A percentile compares a stretch with the other conserved stretches of the same genome.
These are phyloP conservation scores for Cheumatopsyche charites DNA, from an alignment of 1,140 invertebrate species.

Conservation along the genomic window DNA sequence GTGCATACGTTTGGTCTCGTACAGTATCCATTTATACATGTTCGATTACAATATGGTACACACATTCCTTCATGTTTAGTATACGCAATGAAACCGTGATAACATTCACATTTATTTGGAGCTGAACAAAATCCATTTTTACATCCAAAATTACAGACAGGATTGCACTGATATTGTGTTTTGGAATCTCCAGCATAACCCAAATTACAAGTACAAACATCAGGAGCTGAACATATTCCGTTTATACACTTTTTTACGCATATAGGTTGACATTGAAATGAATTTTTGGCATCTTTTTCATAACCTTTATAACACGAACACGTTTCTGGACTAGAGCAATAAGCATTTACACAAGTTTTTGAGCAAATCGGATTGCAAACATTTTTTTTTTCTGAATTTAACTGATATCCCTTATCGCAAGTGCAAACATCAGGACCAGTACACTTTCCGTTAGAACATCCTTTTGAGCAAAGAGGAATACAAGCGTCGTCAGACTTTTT, in stretches of 20 bases:
- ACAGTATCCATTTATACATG: constrained; percentile 54
- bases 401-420: constrained; percentile 42
- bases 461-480: neutral
- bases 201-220: constrained; percentile 53
- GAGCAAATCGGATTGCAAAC: constrained; percentile 55
- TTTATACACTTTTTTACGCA: constrained; percentile 55
- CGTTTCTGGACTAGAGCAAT: constrained; percentile 57
- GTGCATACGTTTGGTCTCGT: neutral
- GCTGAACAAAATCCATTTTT: constrained; percentile 39
- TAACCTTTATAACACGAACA: constrained; percentile 65
- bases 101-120: constrained; percentile 26
- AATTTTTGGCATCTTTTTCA: constrained; percentile 50
- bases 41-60: constrained; percentile 60
- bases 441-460: constrained; percentile 49
- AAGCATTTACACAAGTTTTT: constrained; percentile 56
- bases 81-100: constrained; percentile 7
- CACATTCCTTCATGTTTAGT: constrained; percentile 48
- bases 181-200: constrained; percentile 51
- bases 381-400: constrained; percentile 43
- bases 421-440: constrained; percentile 49
- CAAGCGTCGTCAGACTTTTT: neutral
- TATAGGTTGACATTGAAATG: constrained; percentile 52
- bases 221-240: constrained; percentile 52
- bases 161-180: constrained; percentile 47
- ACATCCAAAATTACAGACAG: constrained; percentile 35